These are phyloP conservation scores for Decapterus maruadsi DNA, from an alignment of 2,797 vertebrate species.

Conservation along the genomic window DNA sequence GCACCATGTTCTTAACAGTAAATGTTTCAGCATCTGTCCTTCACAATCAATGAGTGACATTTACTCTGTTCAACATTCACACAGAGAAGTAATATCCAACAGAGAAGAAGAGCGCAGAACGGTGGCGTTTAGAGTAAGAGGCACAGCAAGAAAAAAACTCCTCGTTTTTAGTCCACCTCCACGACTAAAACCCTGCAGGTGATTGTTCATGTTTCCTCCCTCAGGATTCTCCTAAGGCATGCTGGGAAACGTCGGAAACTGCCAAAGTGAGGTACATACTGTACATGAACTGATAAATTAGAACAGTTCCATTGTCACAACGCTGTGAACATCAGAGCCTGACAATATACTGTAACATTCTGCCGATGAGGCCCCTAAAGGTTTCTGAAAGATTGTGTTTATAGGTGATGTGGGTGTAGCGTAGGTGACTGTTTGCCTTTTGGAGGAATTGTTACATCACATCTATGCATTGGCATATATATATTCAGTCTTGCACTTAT, in stretches of 20 bases:
- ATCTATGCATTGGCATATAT: not conserved
- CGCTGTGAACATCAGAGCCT: not conserved
- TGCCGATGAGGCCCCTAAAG: slow-evolving; percentile 22
- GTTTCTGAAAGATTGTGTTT: slow-evolving; percentile 20
- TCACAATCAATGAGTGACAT: slow-evolving; percentile 1
- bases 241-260: slow-evolving; percentile 38
- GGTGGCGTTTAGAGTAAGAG: not conserved
- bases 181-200: slow-evolving; percentile 32
- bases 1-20: not conserved
- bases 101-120: not conserved
- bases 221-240: slow-evolving; percentile 27
- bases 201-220: slow-evolving; percentile 11
- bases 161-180: slow-evolving; percentile 41
- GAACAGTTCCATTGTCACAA: not conserved
- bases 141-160: slow-evolving; percentile 9
- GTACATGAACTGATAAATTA: not conserved
- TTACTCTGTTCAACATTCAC: not conserved
- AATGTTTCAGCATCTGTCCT: not conserved
- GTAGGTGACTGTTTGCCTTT: slow-evolving; percentile 33
- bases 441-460: slow-evolving; percentile 37
- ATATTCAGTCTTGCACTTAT: too few species aligned
- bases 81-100: not conserved
- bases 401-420: slow-evolving; percentile 37
- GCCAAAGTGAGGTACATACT: too few species aligned
- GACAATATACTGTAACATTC: not conserved